phyloP scores from a whole-genome alignment of 2,113 vertebrate genomes.

The Syngnathoides biaculeatus region DNA sequence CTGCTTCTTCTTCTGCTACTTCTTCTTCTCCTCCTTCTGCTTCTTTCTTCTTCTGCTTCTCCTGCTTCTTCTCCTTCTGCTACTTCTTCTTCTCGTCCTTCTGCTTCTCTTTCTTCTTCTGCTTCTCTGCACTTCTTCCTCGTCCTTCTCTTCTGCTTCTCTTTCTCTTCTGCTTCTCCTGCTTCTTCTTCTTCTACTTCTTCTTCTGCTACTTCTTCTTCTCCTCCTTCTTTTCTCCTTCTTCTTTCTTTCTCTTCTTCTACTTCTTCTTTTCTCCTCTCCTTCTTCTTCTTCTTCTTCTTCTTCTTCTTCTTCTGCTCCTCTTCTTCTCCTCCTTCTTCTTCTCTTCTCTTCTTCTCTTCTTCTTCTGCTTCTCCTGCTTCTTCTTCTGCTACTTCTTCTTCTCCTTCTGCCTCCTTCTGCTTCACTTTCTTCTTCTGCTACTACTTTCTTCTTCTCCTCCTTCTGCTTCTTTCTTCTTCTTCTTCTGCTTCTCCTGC shows the following conservation, averaged over 20 bases:
- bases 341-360: not conserved
- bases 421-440: too few species aligned
- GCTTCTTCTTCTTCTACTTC: not conserved
- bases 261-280: too few species aligned
- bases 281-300: not conserved
- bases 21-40: too few species aligned
- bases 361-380: not conserved
- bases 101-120: constrained; percentile 45
- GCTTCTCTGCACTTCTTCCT: not conserved
- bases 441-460: not conserved
- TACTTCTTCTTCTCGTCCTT: constrained; percentile 67
- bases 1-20: constrained; percentile 1
- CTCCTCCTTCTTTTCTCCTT: not conserved
- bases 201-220: not conserved
- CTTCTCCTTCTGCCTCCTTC: too few species aligned
- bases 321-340: not conserved
- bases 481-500: not conserved
- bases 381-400: not conserved
- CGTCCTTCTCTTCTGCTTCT: not conserved
- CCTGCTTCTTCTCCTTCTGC: too few species aligned
- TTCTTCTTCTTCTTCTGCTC: not conserved
- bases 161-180: not conserved
- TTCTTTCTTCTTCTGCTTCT: not conserved
- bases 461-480: not conserved
- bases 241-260: not conserved